phyloP scores from a whole-genome alignment of 2,888 invertebrate species.

The Diadromus collaris region DNA sequence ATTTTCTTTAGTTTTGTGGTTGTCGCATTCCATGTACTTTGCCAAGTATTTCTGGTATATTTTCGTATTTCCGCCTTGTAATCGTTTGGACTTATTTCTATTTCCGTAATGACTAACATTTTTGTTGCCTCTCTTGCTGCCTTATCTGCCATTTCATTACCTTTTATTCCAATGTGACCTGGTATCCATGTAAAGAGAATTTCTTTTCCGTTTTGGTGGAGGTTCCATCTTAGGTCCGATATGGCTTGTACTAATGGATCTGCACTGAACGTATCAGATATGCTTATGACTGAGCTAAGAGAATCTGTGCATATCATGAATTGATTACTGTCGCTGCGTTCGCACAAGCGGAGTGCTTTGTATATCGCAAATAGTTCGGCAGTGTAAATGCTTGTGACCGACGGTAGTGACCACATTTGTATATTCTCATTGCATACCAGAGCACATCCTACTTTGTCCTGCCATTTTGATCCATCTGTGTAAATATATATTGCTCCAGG shows the following conservation, averaged over 20 bases:
- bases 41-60: background rate
- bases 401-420: background rate
- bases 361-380: background rate
- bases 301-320: background rate
- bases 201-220: background rate
- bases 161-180: background rate
- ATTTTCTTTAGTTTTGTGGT: background rate
- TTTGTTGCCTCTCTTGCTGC: background rate
- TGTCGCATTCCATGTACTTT: background rate
- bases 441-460: constrained; percentile 2
- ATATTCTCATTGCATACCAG: background rate
- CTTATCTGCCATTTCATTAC: background rate
- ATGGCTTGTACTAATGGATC: background rate
- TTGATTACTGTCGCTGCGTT: background rate
- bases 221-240: background rate
- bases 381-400: background rate
- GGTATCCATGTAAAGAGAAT: background rate
- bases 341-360: background rate
- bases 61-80: background rate
- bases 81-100: background rate
- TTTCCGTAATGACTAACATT: background rate
- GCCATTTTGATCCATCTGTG: background rate
- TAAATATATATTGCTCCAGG: background rate
- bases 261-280: background rate
- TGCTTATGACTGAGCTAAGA: background rate